A percentile compares a stretch with the other conserved stretches of the same genome.
phyloP scores from a whole-genome alignment of 2,797 vertebrate genomes.

The Morus bassanus region DNA sequence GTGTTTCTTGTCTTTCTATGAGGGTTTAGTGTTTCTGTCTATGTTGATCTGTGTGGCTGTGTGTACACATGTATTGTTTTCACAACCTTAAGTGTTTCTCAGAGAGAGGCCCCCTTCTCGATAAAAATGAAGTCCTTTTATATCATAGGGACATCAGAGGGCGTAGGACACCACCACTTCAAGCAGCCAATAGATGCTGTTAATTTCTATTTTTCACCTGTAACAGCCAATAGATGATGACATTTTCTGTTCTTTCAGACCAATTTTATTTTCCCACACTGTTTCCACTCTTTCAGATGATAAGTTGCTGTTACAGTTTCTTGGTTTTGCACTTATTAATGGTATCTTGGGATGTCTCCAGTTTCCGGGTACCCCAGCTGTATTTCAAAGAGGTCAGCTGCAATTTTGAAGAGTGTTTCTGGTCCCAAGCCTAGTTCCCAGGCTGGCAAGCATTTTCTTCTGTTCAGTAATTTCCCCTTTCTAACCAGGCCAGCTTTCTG shows the following conservation, averaged over 20 bases:
- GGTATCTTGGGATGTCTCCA: not conserved
- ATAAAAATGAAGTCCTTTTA: not conserved
- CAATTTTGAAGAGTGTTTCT: not conserved
- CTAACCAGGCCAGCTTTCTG: not conserved
- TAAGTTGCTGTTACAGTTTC: not conserved
- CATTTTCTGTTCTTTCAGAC: not conserved
- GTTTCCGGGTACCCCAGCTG: not conserved
- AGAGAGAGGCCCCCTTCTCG: not conserved
- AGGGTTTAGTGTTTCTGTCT: not conserved
- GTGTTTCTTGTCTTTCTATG: not conserved
- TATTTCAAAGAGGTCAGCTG: not conserved
- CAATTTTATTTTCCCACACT: not conserved
- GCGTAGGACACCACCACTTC: not conserved
- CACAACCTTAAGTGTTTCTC: not conserved
- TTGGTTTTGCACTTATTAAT: not conserved
- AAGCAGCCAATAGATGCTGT: not conserved
- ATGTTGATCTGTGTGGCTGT: not conserved
- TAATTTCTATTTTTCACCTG: not conserved
- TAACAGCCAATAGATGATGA: not conserved
- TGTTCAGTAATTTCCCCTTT: not conserved
- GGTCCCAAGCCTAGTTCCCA: not conserved
- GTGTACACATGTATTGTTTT: not conserved
- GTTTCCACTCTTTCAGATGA: not conserved
- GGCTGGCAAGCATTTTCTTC: not conserved
- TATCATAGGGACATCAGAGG: not conserved